phyloP scores from a whole-genome alignment of 92 coral and sea anemone genomes.

The Virgularia gustaviana region DNA sequence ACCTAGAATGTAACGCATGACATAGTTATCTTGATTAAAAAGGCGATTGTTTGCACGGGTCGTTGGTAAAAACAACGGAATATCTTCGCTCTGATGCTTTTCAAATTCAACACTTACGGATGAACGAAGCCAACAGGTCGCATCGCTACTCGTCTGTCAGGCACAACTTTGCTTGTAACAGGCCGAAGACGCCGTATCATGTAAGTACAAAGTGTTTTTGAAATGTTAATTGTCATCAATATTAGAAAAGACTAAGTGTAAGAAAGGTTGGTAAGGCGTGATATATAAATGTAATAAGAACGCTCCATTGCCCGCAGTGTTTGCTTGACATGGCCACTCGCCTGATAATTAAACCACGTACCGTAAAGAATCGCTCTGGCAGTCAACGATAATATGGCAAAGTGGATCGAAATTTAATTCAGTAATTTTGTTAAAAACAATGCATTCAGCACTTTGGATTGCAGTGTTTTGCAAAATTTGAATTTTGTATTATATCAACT shows the following conservation, averaged over 20 bases:
- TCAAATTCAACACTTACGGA: conserved; percentile 29
- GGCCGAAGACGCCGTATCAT: not conserved
- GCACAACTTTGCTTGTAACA: not conserved
- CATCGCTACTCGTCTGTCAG: not conserved
- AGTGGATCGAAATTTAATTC: not conserved
- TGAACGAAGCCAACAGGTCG: conserved; percentile 35
- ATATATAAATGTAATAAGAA: not conserved
- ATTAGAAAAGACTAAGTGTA: no score
- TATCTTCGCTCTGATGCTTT: conserved; percentile 36
- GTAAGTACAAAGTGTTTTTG: no score
- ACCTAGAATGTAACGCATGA: conserved; percentile 27
- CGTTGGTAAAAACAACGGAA: conserved; percentile 1
- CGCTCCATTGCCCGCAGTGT: conserved; percentile 10
- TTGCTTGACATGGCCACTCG: conserved; percentile 8
- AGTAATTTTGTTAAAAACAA: no score
- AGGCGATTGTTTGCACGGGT: not conserved
- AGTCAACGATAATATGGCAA: not conserved
- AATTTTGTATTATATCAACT: no score
- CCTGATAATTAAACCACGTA: conserved; percentile 15
- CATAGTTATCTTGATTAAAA: not conserved
- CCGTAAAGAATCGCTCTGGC: not conserved
- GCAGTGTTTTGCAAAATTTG: no score
- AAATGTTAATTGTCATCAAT: no score
- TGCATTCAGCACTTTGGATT: no score
- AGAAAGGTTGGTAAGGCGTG: no score